Evolutionary conservation across 2,113 vertebrate genomes (phyloP).

Genomic region (Promerops cafer): DNA sequence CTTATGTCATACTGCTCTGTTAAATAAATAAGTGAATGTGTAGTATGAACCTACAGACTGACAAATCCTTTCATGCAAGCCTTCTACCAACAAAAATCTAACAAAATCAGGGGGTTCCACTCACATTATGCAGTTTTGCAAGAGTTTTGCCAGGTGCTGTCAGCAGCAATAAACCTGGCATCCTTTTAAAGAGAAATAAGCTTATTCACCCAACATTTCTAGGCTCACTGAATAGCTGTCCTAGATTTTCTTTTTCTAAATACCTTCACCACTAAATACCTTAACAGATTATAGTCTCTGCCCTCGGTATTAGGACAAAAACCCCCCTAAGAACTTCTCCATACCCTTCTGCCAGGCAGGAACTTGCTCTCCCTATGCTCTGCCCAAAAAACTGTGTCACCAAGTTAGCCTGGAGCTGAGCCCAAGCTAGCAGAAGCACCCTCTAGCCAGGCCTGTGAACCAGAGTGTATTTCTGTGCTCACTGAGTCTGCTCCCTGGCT

Average conservation of each 20-base stretch:
- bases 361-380: not conserved
- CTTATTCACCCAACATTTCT: not conserved
- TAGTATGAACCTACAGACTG: not conserved
- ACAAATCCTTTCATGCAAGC: not conserved
- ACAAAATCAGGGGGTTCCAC: not conserved
- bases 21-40: not conserved
- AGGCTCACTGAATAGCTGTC: not conserved
- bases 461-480: not conserved
- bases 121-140: not conserved
- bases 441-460: not conserved
- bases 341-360: not conserved
- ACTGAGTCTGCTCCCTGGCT: fast-evolving
- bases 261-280: not conserved
- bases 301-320: not conserved
- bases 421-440: not conserved
- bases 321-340: fast-evolving
- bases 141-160: slow-evolving; percentile 14
- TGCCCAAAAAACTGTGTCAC: not conserved
- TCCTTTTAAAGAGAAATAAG: not conserved
- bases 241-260: not conserved
- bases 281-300: not conserved
- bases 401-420: not conserved
- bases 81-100: not conserved
- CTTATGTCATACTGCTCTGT: not conserved
- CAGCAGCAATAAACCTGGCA: not conserved